Base-by-base conservation (phyloP, 1,140 invertebrate species). In the Leptestheria dahalacensis region DNA sequence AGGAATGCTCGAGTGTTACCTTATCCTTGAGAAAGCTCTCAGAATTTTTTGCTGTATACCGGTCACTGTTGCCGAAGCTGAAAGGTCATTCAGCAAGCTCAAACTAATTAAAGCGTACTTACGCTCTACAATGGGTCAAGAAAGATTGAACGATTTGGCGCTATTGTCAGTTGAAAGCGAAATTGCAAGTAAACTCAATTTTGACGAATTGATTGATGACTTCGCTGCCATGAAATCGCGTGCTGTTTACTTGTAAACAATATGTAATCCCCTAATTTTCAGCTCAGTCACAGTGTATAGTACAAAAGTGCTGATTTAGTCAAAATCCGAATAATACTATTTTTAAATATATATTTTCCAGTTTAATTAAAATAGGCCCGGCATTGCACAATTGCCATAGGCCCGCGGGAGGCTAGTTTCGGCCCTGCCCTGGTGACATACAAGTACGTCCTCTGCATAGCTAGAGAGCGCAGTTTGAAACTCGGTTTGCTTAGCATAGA, bases 91-190 rank as follows among this genome's bases (percentile, higher is more conserved):
- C 49, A 62, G 59, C 50, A 65, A 67, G 33, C 55, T 67, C 33
- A 67, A 67, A 60, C 46, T 64, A 12, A 65, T 63, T 46, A 67
- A 65, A 64, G 65, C 49, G 28, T 67, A 67, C 47, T 53, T 67
- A 48, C 28, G 62, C 2, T 54, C 57, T 11, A 63, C 64, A 24
- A 67, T 65, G 62, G 26, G 23, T 20, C 64, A 65, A 60, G 53
- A 65, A 51, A 58, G 60, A 29, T 60, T 66, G 48, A 47, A n/a
- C 26, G 62, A 41, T 9, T 41, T n/a, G 15, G 33, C 33, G 6
- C 6, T 41, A 41, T 41, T 41, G 15, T 41, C 33, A 6, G 15
- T 41, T 41, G 33, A 41, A 15, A 41, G 33, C 15, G 33, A 41
- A 41, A 41, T 9, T 41, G 15, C 6, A 41, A 41, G 15, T 41